Evolutionary conservation across 2,888 invertebrate genomes (phyloP).

Genomic region (Phaonia tiefii): DNA sequence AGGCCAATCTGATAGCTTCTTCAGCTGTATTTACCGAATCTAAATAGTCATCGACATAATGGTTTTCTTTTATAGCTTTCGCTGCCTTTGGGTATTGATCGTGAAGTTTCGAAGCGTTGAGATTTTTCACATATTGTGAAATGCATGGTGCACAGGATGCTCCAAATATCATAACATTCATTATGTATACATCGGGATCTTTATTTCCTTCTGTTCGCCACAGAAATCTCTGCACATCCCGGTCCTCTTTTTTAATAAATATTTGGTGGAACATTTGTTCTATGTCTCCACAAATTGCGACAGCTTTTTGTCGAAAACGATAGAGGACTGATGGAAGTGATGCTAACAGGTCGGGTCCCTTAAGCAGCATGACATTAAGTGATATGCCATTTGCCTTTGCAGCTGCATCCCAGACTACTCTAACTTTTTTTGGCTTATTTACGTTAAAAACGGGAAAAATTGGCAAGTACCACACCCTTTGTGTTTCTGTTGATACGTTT

Average conservation of each 20-base stretch:
- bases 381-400: conserved; percentile 49
- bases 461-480: conserved; percentile 70
- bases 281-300: conserved; percentile 65
- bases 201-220: conserved; percentile 7
- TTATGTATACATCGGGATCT: conserved; percentile 31
- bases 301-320: conserved; percentile 58
- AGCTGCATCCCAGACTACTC: conserved; percentile 59
- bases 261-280: conserved; percentile 52
- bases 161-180: conserved; percentile 50
- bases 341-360: conserved; percentile 57
- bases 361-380: conserved; percentile 55
- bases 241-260: conserved; percentile 38
- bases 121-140: conserved; percentile 35
- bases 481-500: conserved; percentile 6
- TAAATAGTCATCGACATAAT: conserved; percentile 41
- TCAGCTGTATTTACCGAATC: conserved; percentile 46
- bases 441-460: conserved; percentile 63
- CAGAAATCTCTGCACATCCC: conserved; percentile 21
- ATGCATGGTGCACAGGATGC: conserved; percentile 24
- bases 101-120: conserved; percentile 23
- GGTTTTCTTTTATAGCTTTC: conserved; percentile 40
- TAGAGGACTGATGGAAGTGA: conserved; percentile 58
- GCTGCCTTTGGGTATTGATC: conserved; percentile 32
- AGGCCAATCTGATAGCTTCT: conserved; percentile 20
- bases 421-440: conserved; percentile 43